Evolutionary conservation across 2,797 vertebrate genomes (phyloP).

Genomic region (Rhinogobio ventralis): DNA sequence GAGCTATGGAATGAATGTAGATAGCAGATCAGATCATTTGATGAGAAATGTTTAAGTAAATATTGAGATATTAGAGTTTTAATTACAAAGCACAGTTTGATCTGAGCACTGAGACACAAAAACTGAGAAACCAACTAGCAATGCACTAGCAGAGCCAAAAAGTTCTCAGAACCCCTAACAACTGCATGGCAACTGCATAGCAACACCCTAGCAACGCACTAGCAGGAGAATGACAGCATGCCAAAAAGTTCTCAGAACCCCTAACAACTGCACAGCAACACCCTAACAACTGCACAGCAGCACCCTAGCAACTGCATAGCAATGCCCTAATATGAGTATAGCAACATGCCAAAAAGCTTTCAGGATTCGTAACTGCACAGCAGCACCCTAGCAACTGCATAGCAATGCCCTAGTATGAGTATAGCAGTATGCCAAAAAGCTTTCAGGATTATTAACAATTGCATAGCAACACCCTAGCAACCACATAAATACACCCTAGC

Average conservation of each 20-base stretch:
- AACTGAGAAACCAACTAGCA: background rate
- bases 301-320: background rate
- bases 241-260: background rate
- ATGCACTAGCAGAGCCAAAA: background rate
- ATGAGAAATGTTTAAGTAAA: background rate
- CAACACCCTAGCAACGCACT: background rate
- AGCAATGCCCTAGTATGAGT: accelerated
- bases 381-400: background rate
- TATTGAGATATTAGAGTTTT: background rate
- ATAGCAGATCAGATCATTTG: background rate
- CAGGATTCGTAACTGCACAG: background rate
- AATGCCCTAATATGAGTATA: background rate
- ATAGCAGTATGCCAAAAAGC: background rate
- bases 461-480: too few species aligned
- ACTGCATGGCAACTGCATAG: background rate
- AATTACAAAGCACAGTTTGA: background rate
- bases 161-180: background rate
- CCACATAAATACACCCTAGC: too few species aligned
- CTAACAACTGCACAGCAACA: background rate
- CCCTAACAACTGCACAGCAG: too few species aligned
- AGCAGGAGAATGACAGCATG: background rate
- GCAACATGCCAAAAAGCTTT: background rate
- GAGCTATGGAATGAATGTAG: background rate
- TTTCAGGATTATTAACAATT: background rate
- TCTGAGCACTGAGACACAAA: background rate